A percentile compares a stretch with the other conserved stretches of the same genome.
Evolutionary conservation across 2,113 vertebrate species (phyloP).

Genomic region (Shinisaurus crocodilurus): DNA sequence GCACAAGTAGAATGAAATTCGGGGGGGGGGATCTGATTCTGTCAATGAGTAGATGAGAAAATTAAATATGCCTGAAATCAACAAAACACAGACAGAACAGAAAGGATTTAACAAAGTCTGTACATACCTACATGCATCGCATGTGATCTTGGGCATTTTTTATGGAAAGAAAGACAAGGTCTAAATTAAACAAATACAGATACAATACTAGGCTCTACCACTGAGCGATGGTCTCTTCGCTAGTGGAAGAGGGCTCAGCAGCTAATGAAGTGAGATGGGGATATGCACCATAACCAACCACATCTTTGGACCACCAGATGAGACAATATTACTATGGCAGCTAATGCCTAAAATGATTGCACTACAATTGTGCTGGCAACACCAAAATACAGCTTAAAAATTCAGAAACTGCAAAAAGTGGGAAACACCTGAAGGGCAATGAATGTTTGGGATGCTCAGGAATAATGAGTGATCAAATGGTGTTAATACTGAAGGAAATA

Average conservation of each 20-base stretch:
- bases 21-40: too few species aligned
- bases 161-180: not conserved
- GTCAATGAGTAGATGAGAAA: too few species aligned
- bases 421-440: not conserved
- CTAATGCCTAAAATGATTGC: not conserved
- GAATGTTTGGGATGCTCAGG: not conserved
- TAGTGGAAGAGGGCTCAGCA: too few species aligned
- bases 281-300: not conserved
- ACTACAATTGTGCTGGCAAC: not conserved
- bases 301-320: not conserved
- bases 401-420: not conserved
- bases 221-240: not conserved
- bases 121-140: too few species aligned
- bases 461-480: not conserved
- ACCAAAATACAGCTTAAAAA: not conserved
- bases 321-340: too few species aligned
- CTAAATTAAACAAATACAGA: not conserved
- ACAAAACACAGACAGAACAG: too few species aligned
- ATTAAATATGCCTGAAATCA: too few species aligned
- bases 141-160: not conserved
- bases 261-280: not conserved
- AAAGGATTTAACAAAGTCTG: too few species aligned
- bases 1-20: too few species aligned
- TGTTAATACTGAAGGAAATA: not conserved
- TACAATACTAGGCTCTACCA: too few species aligned